Evolutionary conservation across 2,797 vertebrate species (phyloP).

Genomic region (Australoheros facetus): DNA sequence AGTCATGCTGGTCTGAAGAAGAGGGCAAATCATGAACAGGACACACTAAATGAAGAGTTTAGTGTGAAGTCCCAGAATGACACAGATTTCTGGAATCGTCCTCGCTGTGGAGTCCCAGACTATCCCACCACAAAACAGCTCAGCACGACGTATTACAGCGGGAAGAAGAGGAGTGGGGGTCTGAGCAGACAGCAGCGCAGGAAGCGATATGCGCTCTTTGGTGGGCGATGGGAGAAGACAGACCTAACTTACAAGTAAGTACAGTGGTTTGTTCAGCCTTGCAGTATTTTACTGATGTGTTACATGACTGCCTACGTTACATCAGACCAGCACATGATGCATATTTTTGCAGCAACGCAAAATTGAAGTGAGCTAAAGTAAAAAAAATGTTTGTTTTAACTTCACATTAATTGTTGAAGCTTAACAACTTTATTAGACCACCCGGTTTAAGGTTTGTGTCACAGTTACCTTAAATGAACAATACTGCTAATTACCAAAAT

Average conservation of each 20-base stretch:
- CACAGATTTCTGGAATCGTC: conserved; percentile 46
- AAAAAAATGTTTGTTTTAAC: not conserved
- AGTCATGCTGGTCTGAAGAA: conserved; percentile 26
- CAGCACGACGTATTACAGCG: not conserved
- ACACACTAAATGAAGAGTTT: conserved; percentile 15
- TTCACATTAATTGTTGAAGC: not conserved
- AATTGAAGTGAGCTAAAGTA: not conserved
- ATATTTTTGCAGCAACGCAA: not conserved
- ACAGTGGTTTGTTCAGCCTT: not conserved
- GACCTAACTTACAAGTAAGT: conserved; percentile 90
- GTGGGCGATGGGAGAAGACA: conserved; percentile 89
- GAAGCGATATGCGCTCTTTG: conserved; percentile 86
- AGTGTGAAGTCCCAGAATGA: conserved; percentile 39
- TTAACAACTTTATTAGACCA: not conserved
- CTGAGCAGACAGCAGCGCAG: conserved; percentile 68
- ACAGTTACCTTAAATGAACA: not conserved
- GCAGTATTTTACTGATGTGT: rapidly evolving
- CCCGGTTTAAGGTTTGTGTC: not conserved
- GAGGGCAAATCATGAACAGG: conserved; percentile 35
- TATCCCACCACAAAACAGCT: conserved; percentile 18
- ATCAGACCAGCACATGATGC: too few relatives aligned
- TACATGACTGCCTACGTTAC: not conserved
- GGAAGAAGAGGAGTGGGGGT: conserved; percentile 28
- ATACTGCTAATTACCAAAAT: not conserved
- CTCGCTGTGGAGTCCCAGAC: conserved; percentile 67